These are phyloP conservation scores for Eueides isabella DNA, from an alignment of 1,140 invertebrate genomes.

Conservation along the genomic window DNA sequence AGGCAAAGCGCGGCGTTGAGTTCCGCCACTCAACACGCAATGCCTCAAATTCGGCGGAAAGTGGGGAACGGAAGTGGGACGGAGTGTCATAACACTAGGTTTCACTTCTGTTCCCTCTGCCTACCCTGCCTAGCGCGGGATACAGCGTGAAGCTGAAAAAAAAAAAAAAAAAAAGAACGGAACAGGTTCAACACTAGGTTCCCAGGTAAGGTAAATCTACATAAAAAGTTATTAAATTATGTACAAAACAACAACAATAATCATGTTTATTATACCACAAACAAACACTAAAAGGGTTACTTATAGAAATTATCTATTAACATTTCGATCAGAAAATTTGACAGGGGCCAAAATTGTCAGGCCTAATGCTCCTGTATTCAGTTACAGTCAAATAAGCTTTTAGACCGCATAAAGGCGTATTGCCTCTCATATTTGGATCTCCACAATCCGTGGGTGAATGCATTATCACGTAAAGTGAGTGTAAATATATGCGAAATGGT, in stretches of 20 bases:
- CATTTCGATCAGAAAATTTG: slow-evolving; percentile 1
- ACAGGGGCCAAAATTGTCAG: background rate
- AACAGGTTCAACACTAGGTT: no score
- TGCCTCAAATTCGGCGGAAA: no score
- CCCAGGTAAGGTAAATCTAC: no score
- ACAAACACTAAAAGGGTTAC: background rate
- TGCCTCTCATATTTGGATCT: background rate
- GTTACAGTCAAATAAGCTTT: slow-evolving; percentile 11
- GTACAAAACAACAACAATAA: background rate
- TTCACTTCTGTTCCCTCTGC: no score
- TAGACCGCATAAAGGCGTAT: slow-evolving; percentile 10
- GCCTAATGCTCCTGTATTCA: background rate
- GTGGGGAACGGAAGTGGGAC: no score
- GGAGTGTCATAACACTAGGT: no score
- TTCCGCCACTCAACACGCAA: no score
- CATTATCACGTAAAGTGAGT: slow-evolving; percentile 11
- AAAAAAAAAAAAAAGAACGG: no score
- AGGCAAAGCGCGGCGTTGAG: no score
- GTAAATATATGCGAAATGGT: background rate
- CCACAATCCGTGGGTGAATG: background rate
- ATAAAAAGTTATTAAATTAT: background rate
- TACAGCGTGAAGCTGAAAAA: no score
- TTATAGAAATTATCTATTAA: background rate
- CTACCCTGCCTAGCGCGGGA: no score
- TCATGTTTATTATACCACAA: background rate